Evolutionary conservation across 2,113 vertebrate genomes (phyloP).

Genomic region (Furnarius figulus): DNA sequence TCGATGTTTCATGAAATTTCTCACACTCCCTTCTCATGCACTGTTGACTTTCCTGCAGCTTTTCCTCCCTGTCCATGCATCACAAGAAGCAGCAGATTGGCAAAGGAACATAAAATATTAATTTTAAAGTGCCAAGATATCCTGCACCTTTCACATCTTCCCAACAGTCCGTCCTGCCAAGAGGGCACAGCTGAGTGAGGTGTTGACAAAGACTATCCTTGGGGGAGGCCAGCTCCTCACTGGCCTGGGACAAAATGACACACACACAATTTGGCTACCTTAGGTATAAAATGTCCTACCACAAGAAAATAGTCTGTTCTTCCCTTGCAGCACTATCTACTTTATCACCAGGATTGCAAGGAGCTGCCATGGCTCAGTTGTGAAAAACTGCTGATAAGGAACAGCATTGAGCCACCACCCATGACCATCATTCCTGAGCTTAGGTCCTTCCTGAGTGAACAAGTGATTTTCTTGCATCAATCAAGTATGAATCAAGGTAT

Average conservation of each 20-base stretch:
- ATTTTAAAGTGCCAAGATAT: neutral
- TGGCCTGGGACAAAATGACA: neutral
- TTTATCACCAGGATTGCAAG: neutral
- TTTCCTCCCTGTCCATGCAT: neutral
- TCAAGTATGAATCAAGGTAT: neutral
- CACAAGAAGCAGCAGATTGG: neutral
- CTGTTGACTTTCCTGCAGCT: neutral
- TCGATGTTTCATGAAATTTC: neutral
- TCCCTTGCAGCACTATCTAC: neutral
- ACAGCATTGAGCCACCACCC: neutral
- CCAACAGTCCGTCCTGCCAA: neutral
- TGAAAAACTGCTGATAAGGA: neutral
- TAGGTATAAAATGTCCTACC: neutral
- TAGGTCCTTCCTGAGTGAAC: neutral
- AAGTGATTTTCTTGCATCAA: neutral
- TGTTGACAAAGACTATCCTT: neutral
- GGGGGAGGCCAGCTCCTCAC: neutral
- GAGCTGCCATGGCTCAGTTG: neutral
- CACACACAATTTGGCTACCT: neutral
- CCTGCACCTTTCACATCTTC: neutral
- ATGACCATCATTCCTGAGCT: neutral
- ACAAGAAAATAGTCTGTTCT: neutral
- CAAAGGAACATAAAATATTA: neutral
- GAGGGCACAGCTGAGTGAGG: neutral
- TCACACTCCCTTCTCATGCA: neutral